Evolutionary conservation across 1,140 invertebrate genomes (phyloP).

Genomic region (Pseudomyrmex sp.): DNA sequence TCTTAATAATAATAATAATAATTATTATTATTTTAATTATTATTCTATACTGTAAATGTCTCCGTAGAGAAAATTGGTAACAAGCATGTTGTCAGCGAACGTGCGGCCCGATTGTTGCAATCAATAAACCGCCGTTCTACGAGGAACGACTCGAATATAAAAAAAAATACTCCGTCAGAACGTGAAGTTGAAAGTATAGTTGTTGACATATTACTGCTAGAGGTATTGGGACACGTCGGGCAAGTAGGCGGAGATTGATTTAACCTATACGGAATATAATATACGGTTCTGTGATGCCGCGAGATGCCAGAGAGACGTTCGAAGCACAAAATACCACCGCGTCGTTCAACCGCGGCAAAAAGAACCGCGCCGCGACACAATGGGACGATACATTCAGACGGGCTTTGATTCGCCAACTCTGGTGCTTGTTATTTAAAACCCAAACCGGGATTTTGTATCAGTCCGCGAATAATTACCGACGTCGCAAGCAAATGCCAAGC

Average conservation of each 20-base stretch:
- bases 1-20: too few relatives aligned
- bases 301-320: not conserved
- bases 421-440: not conserved
- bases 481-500: conserved; percentile 9
- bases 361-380: conserved; percentile 6
- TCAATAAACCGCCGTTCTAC: conserved; percentile 18
- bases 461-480: not conserved
- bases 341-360: not conserved
- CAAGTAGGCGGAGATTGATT: conserved; percentile 80
- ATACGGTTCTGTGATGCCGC: conserved; percentile 77
- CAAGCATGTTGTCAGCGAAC: not conserved
- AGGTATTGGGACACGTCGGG: conserved; percentile 79
- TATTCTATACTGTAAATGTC: not conserved
- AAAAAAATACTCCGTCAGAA: conserved; percentile 67
- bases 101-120: not conserved
- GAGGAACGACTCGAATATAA: conserved; percentile 57
- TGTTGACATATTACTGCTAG: conserved; percentile 82
- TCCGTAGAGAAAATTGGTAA: not conserved
- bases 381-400: not conserved
- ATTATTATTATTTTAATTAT: not conserved
- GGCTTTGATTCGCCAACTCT: too few relatives aligned
- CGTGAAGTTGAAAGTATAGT: conserved; percentile 78
- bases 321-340: conserved; percentile 29
- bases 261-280: conserved; percentile 84
- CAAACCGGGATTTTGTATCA: not conserved